Base-by-base conservation (phyloP, 2,113 vertebrate species). In the Elephantulus edwardii region DNA sequence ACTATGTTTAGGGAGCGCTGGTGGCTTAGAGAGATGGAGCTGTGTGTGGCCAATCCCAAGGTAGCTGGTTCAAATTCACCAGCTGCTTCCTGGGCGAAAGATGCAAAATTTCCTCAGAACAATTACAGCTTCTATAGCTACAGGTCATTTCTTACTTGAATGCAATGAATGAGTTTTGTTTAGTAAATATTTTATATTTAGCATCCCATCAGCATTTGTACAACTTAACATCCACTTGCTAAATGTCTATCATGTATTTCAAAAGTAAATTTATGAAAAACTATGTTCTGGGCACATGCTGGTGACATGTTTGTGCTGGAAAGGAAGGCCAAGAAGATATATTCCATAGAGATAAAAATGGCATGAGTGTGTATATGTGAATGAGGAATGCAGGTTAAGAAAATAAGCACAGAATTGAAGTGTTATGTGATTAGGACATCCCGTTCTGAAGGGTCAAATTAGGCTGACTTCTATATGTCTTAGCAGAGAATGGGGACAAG, bases 221-320 rank as follows among this genome's bases (percentile, higher is more conserved):
- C 86, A 89, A 91, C 14, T 68, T 87, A 40, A 80, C 9, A 44
- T 71, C 12, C 78, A 46, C 82, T 83, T 94, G 62, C 40, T 83
- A 42, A 82, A 12, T 78, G 7, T 89, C 30, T 85, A 83, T 90
- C 86, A 66, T 77, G 92, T 84, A 85, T 88, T 89, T 48, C 85
- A 60, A 89, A 93, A 54, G 7, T 52, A 72, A n/a, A 79, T 79
- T 89, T 95, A 62, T 79, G 78, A 82, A 28, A 17, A 85, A 87
- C 52, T 87, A 72, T 83, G 38, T 79, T 14, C 17, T 33, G 82
- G 35, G 35, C 35, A 71, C 33, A 64, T 52, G 82, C 89, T 78
- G 68, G 56, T 17, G 84, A 64, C 30, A 44, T 24, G 33, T 83
- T 70, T 91, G 52, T 28, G 4, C 83, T 90, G 76, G 71, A 92